Evolutionary conservation across 2,797 vertebrate genomes (phyloP), one percentile per base, ranked within the genome.

Genomic region (Zalophus californianus): DNA sequence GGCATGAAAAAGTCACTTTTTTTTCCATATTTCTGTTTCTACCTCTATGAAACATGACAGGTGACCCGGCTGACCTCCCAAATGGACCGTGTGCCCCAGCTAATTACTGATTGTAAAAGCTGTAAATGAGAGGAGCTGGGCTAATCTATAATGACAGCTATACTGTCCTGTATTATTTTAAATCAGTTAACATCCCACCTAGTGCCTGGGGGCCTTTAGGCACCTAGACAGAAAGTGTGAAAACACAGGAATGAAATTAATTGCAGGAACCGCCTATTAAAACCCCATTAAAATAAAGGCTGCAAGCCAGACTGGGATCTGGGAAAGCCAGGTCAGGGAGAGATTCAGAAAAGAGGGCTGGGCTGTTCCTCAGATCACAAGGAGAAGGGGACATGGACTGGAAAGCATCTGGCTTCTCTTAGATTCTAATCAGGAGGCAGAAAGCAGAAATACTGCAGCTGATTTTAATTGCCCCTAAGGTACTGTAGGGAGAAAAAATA

Each of bases 221-320:
- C 94, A 97, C 88, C 93, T 60, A 77, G 29, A 72, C 86, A 88
- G 94, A 93, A 92, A 94, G 92, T 93, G 93, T 96, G 86, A 92
- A 97, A 97, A 96, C 90, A 62, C 64, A 87, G 94, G 95, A 89
- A 97, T 96, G 90, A 97, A 97, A 97, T 96, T 95, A 97, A 97
- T 97, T 96, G 96, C 87, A 78, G 80, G 83, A 92, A 68, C 60
- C 60, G 7, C 88, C 86, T 94, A 96, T 97, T 96, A 97, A 97
- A 98, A 82, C 21, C 77, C 92, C 86, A 58, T 97, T 96, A 92
- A 95, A 93, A 88, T 87, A 58, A 97, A 96, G 82, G 72, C 85
- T 90, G 16, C 85, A 91, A 92, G 73, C 64, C 48, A 91, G 58
- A 75, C 75, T 78, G 87, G 89, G 84, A 62, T 38, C 35, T 84